These are phyloP conservation scores for Acrossocheilus fasciatus DNA, from an alignment of 2,797 vertebrate species.

Conservation along the genomic window DNA sequence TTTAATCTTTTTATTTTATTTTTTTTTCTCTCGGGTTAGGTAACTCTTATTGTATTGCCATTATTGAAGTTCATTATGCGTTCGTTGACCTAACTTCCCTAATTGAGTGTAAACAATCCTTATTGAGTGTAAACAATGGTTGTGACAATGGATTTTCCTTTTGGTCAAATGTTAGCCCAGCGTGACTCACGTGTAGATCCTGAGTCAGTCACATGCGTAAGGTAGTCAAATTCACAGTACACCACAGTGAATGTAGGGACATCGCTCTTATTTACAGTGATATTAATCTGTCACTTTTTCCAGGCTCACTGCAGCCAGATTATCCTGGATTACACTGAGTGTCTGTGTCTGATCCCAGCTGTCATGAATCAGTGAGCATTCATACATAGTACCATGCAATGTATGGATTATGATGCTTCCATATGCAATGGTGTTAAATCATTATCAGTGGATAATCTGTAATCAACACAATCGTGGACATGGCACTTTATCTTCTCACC, in stretches of 20 bases:
- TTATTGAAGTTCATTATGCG: not conserved
- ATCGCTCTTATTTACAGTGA: constrained; percentile 10
- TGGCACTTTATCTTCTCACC: not conserved
- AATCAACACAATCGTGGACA: not conserved
- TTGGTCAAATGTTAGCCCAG: not conserved
- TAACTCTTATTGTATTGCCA: not conserved
- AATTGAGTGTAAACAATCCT: constrained; percentile 5
- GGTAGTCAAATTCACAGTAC: constrained; percentile 35
- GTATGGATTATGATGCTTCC: constrained; percentile 30
- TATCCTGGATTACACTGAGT: constrained; percentile 32
- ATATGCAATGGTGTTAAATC: not conserved
- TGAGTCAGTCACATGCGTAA: not conserved
- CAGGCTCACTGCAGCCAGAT: constrained; percentile 18
- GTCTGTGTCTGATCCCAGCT: not conserved
- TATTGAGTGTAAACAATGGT: constrained; percentile 25
- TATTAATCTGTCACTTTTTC: constrained; percentile 2
- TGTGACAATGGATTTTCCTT: constrained; percentile 28
- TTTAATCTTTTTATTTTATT: not conserved
- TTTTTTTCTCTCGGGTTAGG: not conserved
- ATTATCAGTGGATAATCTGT: not conserved
- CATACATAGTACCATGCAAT: not conserved
- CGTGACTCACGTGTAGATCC: not conserved
- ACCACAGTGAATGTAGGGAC: constrained; percentile 1
- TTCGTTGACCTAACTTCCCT: not conserved
- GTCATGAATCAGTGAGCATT: not conserved